Percentiles rank a stretch among this genome's conserved stretches.
Evolutionary conservation across 2,888 invertebrate species (phyloP).

Genomic region (Hydrotaea diabolus): DNA sequence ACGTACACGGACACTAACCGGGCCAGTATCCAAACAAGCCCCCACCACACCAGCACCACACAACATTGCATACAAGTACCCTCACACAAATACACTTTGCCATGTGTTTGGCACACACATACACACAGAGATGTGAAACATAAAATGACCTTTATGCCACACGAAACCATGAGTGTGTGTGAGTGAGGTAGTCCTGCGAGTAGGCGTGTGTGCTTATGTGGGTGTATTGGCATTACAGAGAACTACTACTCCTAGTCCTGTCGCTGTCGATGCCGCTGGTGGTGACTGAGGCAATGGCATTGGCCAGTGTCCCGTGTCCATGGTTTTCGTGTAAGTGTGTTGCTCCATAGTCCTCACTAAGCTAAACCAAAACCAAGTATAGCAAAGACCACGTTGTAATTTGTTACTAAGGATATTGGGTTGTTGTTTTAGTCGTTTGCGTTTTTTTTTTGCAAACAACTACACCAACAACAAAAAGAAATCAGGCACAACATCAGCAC

Average conservation of each 20-base stretch:
- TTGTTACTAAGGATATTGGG: slow-evolving; percentile 56
- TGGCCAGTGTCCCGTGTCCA: no score
- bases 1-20: not conserved
- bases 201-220: not conserved
- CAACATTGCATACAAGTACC: not conserved
- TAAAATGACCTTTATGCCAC: not conserved
- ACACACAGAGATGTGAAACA: no score
- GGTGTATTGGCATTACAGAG: not conserved
- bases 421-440: no score
- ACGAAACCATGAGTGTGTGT: not conserved
- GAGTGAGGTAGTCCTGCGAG: no score
- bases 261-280: not conserved
- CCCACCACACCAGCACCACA: not conserved
- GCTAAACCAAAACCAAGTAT: slow-evolving; percentile 34
- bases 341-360: slow-evolving; percentile 49
- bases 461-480: slow-evolving; percentile 24
- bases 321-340: slow-evolving; percentile 35
- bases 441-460: slow-evolving; percentile 12
- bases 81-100: no score
- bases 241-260: not conserved
- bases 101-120: not conserved
- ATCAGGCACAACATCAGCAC: slow-evolving; percentile 12
- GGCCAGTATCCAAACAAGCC: not conserved
- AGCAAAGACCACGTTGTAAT: slow-evolving; percentile 20
- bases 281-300: not conserved